These are phyloP conservation scores for Agrilus biguttatus DNA, from an alignment of 2,888 invertebrate genomes.

Conservation along the genomic window DNA sequence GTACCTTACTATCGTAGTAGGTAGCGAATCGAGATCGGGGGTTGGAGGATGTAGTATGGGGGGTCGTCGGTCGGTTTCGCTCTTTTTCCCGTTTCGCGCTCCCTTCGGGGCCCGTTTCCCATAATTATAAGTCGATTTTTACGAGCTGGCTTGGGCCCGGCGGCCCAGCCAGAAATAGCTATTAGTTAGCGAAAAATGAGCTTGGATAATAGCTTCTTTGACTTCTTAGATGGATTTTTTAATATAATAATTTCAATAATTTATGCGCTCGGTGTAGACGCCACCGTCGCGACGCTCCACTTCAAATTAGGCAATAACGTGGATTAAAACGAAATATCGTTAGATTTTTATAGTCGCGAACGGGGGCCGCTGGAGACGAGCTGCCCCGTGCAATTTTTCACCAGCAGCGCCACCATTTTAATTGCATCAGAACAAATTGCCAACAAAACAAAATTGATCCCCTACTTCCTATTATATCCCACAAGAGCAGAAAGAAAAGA, in stretches of 20 bases:
- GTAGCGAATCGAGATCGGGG: too few relatives aligned
- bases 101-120: too few relatives aligned
- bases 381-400: background rate
- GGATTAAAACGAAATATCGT: conserved; percentile 20
- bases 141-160: conserved; percentile 13
- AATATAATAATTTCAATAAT: conserved; percentile 57
- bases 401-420: too few relatives aligned
- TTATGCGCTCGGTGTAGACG: conserved; percentile 21
- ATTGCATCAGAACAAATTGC: too few relatives aligned
- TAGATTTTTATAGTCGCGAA: too few relatives aligned
- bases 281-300: conserved; percentile 16
- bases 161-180: conserved; percentile 28
- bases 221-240: conserved; percentile 60
- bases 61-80: too few relatives aligned
- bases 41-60: too few relatives aligned
- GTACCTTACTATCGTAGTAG: too few relatives aligned
- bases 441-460: too few relatives aligned
- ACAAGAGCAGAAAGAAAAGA: too few relatives aligned
- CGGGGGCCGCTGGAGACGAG: background rate
- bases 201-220: conserved; percentile 43
- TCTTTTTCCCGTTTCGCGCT: too few relatives aligned
- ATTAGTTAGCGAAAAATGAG: conserved; percentile 30
- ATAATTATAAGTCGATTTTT: conserved; percentile 16
- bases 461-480: too few relatives aligned
- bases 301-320: conserved; percentile 35